Evolutionary conservation across 2,113 vertebrate species (phyloP).

Genomic region (Galeopterus variegatus): DNA sequence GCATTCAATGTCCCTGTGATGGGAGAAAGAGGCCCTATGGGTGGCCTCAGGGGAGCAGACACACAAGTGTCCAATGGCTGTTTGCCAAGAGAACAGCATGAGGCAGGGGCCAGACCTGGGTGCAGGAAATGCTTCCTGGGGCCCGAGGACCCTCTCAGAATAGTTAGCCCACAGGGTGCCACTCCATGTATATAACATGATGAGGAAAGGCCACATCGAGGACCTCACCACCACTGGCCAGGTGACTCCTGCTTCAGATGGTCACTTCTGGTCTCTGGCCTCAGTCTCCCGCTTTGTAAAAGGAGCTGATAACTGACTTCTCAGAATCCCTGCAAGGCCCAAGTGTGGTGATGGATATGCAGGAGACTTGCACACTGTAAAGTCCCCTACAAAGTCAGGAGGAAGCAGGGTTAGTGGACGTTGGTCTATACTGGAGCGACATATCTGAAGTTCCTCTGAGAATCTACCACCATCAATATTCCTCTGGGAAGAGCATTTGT

Average conservation of each 20-base stretch:
- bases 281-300: not conserved
- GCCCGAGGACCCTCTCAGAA: not conserved
- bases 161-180: not conserved
- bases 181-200: not conserved
- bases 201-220: not conserved
- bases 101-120: not conserved
- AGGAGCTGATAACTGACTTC: not conserved
- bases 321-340: not conserved
- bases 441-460: not conserved
- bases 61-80: not conserved
- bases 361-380: not conserved
- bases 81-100: not conserved
- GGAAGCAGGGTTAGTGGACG: accelerated
- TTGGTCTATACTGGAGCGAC: not conserved
- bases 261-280: not conserved
- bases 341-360: accelerated
- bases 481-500: not conserved
- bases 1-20: not conserved
- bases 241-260: not conserved
- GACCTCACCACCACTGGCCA: not conserved
- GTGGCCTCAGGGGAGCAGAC: not conserved
- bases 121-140: not conserved
- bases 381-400: not conserved
- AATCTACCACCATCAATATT: not conserved
- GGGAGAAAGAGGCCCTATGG: not conserved